These are phyloP conservation scores for Sebastes oblongus DNA, from an alignment of 2,797 vertebrate species.

Conservation along the genomic window DNA sequence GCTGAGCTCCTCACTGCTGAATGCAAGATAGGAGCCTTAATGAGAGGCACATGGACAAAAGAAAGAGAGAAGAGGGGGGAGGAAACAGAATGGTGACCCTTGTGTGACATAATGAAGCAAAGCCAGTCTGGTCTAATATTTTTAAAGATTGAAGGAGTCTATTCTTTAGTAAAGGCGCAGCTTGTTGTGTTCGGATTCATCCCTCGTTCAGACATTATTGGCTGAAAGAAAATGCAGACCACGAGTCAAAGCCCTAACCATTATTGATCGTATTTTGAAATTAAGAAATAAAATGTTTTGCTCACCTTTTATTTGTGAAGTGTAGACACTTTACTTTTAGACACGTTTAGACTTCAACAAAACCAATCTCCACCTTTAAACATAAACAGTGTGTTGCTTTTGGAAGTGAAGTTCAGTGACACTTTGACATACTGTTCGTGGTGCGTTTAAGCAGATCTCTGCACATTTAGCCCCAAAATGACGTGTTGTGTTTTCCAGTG, in stretches of 20 bases:
- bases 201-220: background rate
- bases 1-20: constrained; percentile 56
- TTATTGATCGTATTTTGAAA: background rate
- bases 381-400: background rate
- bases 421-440: background rate
- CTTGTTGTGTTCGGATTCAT: background rate
- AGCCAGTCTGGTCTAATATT: constrained; percentile 32
- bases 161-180: background rate
- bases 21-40: constrained; percentile 60
- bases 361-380: background rate
- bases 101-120: constrained; percentile 34
- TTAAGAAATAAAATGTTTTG: background rate
- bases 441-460: background rate
- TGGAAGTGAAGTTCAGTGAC: background rate
- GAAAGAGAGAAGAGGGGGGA: constrained; percentile 3
- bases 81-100: constrained; percentile 24
- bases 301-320: background rate
- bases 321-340: background rate
- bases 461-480: constrained; percentile 15
- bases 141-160: background rate
- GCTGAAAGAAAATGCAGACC: background rate
- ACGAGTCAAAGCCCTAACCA: background rate
- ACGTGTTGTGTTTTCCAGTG: constrained; percentile 13
- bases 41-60: constrained; percentile 54
- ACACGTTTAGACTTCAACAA: background rate